These are phyloP conservation scores for Lepidochitona cinerea DNA, from an alignment of 2,888 invertebrate species.

Conservation along the genomic window DNA sequence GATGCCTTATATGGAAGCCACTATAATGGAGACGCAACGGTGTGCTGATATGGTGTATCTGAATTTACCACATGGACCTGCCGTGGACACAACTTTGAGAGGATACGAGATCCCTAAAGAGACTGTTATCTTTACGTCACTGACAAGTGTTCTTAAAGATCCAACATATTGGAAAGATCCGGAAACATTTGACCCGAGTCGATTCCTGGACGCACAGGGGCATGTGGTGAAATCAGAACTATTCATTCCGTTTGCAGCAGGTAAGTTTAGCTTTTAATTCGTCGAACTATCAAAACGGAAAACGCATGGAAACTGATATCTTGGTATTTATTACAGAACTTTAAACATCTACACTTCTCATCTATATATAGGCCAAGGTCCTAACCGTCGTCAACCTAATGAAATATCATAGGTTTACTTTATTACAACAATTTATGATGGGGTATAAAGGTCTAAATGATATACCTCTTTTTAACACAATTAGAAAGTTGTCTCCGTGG, in stretches of 20 bases:
- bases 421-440: no score
- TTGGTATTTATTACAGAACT: no score
- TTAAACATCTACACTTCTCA: no score
- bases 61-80: constrained; percentile 51
- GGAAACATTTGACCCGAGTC: background rate
- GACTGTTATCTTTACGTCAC: constrained; percentile 22
- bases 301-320: no score
- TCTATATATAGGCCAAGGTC: no score
- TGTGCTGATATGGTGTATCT: constrained; percentile 52
- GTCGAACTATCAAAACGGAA: no score
- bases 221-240: background rate
- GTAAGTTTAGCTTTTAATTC: no score
- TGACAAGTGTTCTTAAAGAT: background rate
- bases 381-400: no score
- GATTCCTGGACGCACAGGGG: background rate
- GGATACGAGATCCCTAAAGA: constrained; percentile 43
- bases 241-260: background rate
- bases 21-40: constrained; percentile 33
- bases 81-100: constrained; percentile 40
- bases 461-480: no score
- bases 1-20: constrained; percentile 42
- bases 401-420: no score
- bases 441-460: no score
- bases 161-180: background rate
- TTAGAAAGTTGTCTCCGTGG: no score